A percentile compares a stretch with the other conserved stretches of the same genome.
Evolutionary conservation across 2,797 vertebrate species (phyloP).

Genomic region (Dryobates pubescens): DNA sequence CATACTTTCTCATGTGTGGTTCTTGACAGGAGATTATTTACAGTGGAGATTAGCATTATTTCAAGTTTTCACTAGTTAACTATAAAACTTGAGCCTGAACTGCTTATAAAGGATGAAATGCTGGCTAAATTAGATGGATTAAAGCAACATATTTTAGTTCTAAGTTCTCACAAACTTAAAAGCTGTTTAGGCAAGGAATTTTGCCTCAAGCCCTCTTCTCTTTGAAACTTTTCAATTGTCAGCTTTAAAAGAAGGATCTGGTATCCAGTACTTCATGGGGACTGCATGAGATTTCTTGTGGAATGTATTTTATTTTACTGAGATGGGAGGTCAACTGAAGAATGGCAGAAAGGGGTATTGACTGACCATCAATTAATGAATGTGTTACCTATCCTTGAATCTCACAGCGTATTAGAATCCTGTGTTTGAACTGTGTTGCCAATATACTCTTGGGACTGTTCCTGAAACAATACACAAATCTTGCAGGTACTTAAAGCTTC

Average conservation of each 20-base stretch:
- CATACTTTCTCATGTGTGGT: not conserved
- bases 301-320: not conserved
- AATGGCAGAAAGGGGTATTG: not conserved
- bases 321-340: not conserved
- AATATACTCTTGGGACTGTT: not conserved
- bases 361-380: not conserved
- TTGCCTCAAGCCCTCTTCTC: constrained; percentile 17
- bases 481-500: not conserved
- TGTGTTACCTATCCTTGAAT: not conserved
- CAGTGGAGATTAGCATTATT: not conserved
- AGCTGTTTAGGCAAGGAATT: constrained; percentile 40
- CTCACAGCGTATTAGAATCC: not conserved
- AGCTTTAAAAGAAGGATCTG: constrained; percentile 8
- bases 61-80: not conserved
- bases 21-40: not conserved
- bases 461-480: not conserved
- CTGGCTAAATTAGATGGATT: constrained; percentile 34
- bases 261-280: not conserved
- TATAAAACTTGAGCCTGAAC: not conserved
- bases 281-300: not conserved
- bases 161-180: constrained; percentile 41
- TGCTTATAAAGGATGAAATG: not conserved
- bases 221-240: not conserved
- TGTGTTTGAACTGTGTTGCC: not conserved
- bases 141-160: constrained; percentile 19